Conservation (phyloP, 2,888 invertebrate genomes). For the Sicus ferrugineus region DNA sequence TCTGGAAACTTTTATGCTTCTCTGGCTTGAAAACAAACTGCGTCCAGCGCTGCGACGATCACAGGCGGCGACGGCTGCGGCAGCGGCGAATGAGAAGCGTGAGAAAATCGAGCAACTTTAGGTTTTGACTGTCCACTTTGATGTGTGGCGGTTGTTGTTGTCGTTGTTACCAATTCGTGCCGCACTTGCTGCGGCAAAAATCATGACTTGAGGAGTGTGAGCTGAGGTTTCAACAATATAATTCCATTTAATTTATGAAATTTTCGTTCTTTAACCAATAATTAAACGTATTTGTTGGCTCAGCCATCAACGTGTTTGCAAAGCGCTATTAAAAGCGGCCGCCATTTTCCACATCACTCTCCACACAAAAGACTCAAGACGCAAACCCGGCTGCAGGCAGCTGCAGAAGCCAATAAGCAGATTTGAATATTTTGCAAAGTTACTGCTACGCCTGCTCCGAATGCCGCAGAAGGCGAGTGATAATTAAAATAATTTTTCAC, state of each 20-base stretch:
- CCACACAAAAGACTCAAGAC: conserved; percentile 13
- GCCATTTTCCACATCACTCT: neutral
- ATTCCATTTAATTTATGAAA: neutral
- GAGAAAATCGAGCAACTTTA: conserved; percentile 56
- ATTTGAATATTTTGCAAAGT: neutral
- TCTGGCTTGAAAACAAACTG: conserved; percentile 46
- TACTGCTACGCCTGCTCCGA: neutral
- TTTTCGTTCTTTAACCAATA: neutral
- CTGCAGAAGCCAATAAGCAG: neutral
- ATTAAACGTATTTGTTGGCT: neutral
- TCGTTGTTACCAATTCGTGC: neutral
- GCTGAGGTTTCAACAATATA: neutral
- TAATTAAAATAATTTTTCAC: neutral
- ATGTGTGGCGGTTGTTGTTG: neutral
- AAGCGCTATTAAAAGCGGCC: neutral
- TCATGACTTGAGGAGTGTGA: neutral
- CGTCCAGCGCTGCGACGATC: conserved; percentile 48
- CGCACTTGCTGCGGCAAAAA: neutral
- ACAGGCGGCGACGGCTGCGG: too few species aligned
- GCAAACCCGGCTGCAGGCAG: neutral
- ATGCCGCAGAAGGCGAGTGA: too few species aligned
- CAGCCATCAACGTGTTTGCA: neutral
- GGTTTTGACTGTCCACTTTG: neutral
- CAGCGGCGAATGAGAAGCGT: conserved; percentile 58
- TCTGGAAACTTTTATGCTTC: conserved; percentile 11